Base-by-base conservation (phyloP, 2,113 vertebrate species). In the Neomonachus schauinslandi region DNA sequence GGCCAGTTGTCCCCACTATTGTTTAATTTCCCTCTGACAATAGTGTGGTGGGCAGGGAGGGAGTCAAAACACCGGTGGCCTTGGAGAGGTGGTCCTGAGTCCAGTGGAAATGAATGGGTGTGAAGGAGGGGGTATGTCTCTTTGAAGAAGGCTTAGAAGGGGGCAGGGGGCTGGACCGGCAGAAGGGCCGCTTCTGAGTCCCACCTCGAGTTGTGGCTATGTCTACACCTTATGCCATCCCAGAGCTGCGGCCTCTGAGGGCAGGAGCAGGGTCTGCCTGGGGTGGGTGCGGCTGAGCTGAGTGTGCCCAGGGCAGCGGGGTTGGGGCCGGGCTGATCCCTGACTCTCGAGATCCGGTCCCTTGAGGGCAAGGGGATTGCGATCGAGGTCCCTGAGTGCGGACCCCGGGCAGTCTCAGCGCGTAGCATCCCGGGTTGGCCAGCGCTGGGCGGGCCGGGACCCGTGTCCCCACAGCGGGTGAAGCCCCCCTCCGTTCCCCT, bases 321-420 rank as follows among this genome's bases (percentile, higher is more conserved):
- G 22, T 76, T 76, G 33, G 74, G 39, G 22, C 2, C 2, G 24
- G n/a, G 9, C 77, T 84, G 84, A 46, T 18, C 22, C 4, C 53
- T 83, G 59, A 80, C 57, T 57, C 14, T 90, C 21, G 22, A 87
- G 22, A 67, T 6, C 5, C 4, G 19, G 69, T 39, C 28, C 15
- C 8, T 1, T 0, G 1, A 69, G 4, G 7, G 36, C 2, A 0
- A 26, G 9, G 16, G 31, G 12, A 59, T 2, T 21, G 2, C 15
- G 51, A 39, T 76, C 49, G 26, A 33, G 22, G 76, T 51, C 2
- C 14, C 28, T 4, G 13, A 0, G 6, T 0, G 7, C 1, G 1
- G 31, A 33, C 31, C 36, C 1, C 7, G 0, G 46, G 69, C 28
- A 24, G 21, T 53, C 2, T 21, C 71, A 61, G 31, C 0, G 2